Conservation (phyloP, 2,888 invertebrate species). For the Diplolepis rosae region DNA sequence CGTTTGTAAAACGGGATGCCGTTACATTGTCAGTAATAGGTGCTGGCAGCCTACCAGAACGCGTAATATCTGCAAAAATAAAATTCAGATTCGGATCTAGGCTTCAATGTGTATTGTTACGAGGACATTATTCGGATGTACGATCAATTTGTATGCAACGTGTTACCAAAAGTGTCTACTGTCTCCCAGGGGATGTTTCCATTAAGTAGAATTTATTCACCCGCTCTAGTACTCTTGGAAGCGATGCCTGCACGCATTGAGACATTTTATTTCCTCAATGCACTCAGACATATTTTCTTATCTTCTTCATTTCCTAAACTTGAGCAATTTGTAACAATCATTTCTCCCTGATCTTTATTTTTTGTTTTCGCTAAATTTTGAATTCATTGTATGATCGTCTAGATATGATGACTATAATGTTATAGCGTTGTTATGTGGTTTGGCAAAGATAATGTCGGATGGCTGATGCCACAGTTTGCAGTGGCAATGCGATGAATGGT, state of each 20-base stretch:
- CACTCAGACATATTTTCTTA: conserved; percentile 2
- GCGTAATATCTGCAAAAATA: conserved; percentile 50
- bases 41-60: conserved; percentile 50
- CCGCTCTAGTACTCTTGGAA: conserved; percentile 5
- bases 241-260: background rate
- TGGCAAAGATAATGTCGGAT: background rate
- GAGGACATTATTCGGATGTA: conserved; percentile 16
- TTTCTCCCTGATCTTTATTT: background rate
- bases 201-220: conserved; percentile 20
- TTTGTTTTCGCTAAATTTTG: background rate
- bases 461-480: conserved; percentile 34
- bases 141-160: conserved; percentile 23
- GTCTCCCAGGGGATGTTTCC: background rate
- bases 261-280: conserved; percentile 20
- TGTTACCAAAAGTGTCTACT: background rate
- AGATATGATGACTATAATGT: background rate
- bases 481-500: conserved; percentile 45
- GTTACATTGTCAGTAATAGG: conserved; percentile 54
- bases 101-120: conserved; percentile 19
- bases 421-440: background rate
- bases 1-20: conserved; percentile 47
- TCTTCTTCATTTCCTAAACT: background rate
- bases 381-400: background rate
- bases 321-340: background rate
- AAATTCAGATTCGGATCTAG: conserved; percentile 51